These are phyloP conservation scores for Galbula dea DNA, from an alignment of 2,113 vertebrate species.

Conservation along the genomic window DNA sequence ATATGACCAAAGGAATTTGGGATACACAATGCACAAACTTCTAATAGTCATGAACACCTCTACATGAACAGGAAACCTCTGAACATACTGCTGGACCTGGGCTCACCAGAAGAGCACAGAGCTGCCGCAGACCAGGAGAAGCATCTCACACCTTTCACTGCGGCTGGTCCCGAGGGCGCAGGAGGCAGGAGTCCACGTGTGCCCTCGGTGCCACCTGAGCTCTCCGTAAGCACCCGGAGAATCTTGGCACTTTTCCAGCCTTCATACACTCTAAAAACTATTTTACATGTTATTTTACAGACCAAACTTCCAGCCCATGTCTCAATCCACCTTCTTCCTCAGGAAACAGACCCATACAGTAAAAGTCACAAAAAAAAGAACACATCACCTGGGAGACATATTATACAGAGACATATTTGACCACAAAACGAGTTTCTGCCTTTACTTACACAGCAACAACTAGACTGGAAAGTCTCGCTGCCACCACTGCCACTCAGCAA, in stretches of 20 bases:
- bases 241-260: background rate
- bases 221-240: background rate
- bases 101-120: background rate
- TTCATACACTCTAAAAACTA: background rate
- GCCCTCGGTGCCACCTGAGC: background rate
- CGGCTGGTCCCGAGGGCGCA: background rate
- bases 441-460: conserved; percentile 44
- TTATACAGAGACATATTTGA: conserved; percentile 68
- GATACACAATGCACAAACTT: background rate
- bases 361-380: conserved; percentile 57
- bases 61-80: background rate
- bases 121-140: background rate
- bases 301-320: background rate
- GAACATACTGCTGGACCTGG: background rate
- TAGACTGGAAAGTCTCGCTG: background rate
- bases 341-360: conserved; percentile 40
- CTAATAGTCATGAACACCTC: background rate
- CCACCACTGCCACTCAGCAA: background rate
- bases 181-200: background rate
- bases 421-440: conserved; percentile 60
- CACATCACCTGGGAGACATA: conserved; percentile 68
- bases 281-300: conserved; percentile 50
- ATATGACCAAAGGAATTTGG: conserved; percentile 1
- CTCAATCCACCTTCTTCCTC: background rate
- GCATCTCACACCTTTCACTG: background rate